Evolutionary conservation across 1,140 invertebrate species (phyloP), one percentile per base, ranked within the genome.

Genomic region (Drosophila ohnishii): DNA sequence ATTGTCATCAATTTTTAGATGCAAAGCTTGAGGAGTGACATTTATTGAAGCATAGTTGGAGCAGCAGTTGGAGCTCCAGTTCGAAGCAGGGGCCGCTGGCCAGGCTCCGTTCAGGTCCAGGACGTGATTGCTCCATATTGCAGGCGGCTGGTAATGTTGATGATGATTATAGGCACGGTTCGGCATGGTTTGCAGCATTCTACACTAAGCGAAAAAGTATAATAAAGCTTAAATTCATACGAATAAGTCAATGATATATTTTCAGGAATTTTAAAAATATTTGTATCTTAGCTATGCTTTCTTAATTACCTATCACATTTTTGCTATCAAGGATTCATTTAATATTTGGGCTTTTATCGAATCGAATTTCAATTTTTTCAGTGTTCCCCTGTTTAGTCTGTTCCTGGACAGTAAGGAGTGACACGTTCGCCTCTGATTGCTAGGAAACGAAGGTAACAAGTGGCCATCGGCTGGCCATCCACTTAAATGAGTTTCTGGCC

Each of bases 1-100:
- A 86, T 88, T 86, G 83, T 86, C 83, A 86, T 86, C 83, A 86
- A 88, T 86, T 86, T 87, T 88, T 88, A 86, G 83, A 86, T 86
- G 83, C 83, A 88, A 86, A 87, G 83, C 83, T 86, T 74, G 83
- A 87, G 83, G 83, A 86, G 80, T 86, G 83, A 86, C 83, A 86
- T 86, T 86, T 86, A 86, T 86, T 86, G 83, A 86, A 86, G 83
- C 84, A 59, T 86, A 72, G 83, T 66, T 65, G 53, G 25, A 78
- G 80, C 58, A 44, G 35, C 35, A 40, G 61, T 63, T 28, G 25
- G 19, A 40, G 53, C 51, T 56, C 34, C 34, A 56, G 34, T 22
- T 30, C 13, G 60, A 44, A 62, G 47, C 39, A 66, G 61, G 64
- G 50, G 84, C 63, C 82, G 25, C 32, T 64, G 83, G 70, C 55